Conservation (phyloP, 2,888 invertebrate genomes). For the Lutraria lutraria region DNA sequence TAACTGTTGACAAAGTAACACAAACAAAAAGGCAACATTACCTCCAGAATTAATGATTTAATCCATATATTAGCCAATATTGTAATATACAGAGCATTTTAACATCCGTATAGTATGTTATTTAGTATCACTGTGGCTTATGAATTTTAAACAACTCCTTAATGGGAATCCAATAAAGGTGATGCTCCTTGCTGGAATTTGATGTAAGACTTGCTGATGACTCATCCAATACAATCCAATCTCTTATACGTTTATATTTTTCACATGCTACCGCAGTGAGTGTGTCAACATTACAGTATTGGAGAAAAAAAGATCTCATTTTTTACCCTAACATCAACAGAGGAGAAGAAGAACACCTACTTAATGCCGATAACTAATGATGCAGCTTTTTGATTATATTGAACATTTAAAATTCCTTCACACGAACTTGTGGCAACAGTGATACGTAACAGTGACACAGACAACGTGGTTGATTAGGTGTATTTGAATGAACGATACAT, state of each 20-base stretch:
- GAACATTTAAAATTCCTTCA: neutral
- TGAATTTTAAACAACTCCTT: constrained; percentile 14
- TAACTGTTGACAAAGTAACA: neutral
- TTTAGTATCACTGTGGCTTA: neutral
- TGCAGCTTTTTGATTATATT: neutral
- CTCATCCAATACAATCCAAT: neutral
- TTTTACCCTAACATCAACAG: neutral
- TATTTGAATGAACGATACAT: no score
- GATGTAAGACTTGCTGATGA: neutral
- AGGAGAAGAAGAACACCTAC: neutral
- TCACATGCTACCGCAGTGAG: neutral
- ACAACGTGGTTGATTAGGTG: no score
- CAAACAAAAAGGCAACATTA: neutral
- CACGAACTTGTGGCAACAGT: neutral
- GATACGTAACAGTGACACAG: neutral
- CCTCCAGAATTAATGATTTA: neutral
- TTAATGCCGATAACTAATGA: neutral
- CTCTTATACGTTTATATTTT: neutral
- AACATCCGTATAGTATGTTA: neutral
- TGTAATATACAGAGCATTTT: neutral
- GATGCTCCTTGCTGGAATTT: constrained; percentile 11
- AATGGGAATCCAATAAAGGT: constrained; percentile 10
- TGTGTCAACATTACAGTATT: constrained; percentile 7
- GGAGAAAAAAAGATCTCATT: neutral
- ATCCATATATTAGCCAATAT: neutral